These are phyloP conservation scores for Spisula solida DNA, from an alignment of 2,888 invertebrate species.

Conservation along the genomic window DNA sequence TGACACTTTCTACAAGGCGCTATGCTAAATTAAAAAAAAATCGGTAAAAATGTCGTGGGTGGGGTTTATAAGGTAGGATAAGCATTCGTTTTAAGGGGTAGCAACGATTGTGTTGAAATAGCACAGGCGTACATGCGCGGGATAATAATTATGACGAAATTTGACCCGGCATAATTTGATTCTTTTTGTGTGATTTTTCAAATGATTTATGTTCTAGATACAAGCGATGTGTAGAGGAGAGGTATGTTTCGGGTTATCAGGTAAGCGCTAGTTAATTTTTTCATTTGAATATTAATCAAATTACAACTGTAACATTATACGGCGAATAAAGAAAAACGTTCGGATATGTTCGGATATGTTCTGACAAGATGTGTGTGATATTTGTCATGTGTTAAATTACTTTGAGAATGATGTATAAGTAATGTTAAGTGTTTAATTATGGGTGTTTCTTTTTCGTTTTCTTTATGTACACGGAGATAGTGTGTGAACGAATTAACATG, in stretches of 20 bases:
- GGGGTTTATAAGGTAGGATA: not conserved
- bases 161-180: not conserved
- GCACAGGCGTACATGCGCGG: not conserved
- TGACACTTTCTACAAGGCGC: not conserved
- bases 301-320: not conserved
- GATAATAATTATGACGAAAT: too few relatives aligned
- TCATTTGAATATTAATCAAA: not conserved
- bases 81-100: not conserved
- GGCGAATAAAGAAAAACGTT: not conserved
- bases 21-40: not conserved
- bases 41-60: not conserved
- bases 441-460: too few relatives aligned
- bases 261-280: not conserved
- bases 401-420: too few relatives aligned
- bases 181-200: not conserved
- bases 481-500: too few relatives aligned
- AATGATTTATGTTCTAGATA: slow-evolving; percentile 1
- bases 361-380: too few relatives aligned
- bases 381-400: too few relatives aligned
- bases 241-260: not conserved
- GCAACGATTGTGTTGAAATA: not conserved
- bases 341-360: not conserved
- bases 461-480: too few relatives aligned
- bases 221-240: not conserved
- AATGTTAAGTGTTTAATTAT: too few relatives aligned